These are phyloP conservation scores for Pelecanoides urinatrix DNA, from an alignment of 2,113 vertebrate species.

Conservation along the genomic window DNA sequence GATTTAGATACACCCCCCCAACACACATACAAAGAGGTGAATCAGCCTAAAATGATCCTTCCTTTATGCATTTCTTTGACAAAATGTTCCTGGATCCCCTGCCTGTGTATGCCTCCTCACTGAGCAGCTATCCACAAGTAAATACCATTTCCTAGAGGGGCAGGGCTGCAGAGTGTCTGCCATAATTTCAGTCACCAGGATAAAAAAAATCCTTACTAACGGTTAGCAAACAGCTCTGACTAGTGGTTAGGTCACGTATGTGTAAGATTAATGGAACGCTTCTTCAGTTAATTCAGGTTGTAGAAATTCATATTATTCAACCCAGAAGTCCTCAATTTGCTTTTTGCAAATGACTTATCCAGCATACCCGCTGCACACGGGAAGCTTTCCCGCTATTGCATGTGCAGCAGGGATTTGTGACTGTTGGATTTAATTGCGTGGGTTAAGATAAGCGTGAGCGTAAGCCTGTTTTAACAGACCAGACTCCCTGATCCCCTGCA, in stretches of 20 bases:
- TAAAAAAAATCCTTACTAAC: neutral
- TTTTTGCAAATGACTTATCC: neutral
- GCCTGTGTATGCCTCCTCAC: neutral
- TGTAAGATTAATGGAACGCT: neutral
- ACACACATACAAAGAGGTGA: neutral
- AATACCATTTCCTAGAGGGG: neutral
- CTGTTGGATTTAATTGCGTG: neutral
- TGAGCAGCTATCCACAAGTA: neutral
- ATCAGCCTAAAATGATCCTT: neutral
- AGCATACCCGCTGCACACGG: accelerated
- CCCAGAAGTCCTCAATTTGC: neutral
- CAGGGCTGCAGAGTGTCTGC: neutral
- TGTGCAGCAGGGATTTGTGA: neutral
- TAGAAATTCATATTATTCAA: neutral
- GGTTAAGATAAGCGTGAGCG: neutral
- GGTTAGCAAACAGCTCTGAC: neutral
- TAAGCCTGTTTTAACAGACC: neutral
- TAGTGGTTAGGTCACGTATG: neutral
- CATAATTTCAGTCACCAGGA: neutral
- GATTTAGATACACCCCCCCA: neutral
- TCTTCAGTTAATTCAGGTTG: neutral
- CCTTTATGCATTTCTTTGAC: neutral
- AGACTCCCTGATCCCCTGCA: neutral
- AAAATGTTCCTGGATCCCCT: neutral
- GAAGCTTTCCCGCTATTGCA: neutral